Evolutionary conservation across 2,888 invertebrate genomes (phyloP), one percentile per base, ranked within the genome.

Genomic region (Netelia inedita): DNA sequence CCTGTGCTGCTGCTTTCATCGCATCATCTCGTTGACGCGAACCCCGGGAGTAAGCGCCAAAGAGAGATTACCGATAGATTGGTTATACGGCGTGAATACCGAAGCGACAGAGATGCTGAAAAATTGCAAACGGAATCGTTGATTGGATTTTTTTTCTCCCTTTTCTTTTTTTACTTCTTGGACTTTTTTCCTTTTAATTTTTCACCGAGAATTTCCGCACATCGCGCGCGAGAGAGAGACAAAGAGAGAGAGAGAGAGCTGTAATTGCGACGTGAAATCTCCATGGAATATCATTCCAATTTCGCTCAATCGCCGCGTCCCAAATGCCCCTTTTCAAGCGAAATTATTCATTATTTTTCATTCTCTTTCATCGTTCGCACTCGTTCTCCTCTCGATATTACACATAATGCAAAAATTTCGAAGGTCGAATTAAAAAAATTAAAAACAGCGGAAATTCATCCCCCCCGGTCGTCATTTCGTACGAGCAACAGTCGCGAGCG

Each of bases 81-180:
- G 68, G 78, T 68, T 79, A 82, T 73, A 68, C 21, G 55, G 55
- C 23, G 82, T 68, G 66, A 61, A 61, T 59, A 59, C 72, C 19
- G 16, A 61, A 43, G 23, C 66, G 35, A 35, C 43, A 78, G 61
- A 63, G 19, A 59, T 50, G 35, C 73, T 43, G 68, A 72, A 82
- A 82, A 82, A 82, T 79, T 78, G 78, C 78, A 69, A 66, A 82
- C 73, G 61, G 78, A 73, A 73, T 79, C 73, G 66, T 53, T 78
- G 73, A 82, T 82, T 82, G 82, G 68, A 82, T 69, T 78, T 72
- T 57, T 71, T 71, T 63, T 53, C 23, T 35, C 35, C 35, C 8
- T 35, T 6, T 35, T 35, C 35, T 35, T 35, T 35, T 35, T 28
- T 68, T 21, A n/a, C 23, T 6, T 43, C 35, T 50, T 63, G 28